A percentile compares a stretch with the other conserved stretches of the same genome.
Evolutionary conservation across 2,888 invertebrate genomes (phyloP).

Genomic region (Griposia aprilina): DNA sequence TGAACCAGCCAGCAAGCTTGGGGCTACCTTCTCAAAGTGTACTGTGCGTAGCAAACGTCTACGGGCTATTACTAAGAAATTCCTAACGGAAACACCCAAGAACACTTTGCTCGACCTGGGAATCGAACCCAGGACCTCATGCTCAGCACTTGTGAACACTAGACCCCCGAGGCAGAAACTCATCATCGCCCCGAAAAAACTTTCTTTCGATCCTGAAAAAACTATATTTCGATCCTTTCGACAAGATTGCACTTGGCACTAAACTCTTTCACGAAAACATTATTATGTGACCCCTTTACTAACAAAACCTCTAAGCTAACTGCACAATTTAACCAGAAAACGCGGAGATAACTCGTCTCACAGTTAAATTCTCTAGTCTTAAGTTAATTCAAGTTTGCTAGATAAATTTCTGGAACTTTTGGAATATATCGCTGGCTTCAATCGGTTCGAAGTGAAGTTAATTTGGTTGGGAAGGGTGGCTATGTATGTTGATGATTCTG

Average conservation of each 20-base stretch:
- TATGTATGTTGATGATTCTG: not conserved
- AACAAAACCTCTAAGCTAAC: constrained; percentile 41
- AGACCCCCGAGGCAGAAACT: not conserved
- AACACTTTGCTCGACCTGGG: not conserved
- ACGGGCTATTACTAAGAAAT: not conserved
- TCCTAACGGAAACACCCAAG: not conserved
- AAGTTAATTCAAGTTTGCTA: constrained; percentile 69
- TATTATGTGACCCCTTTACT: not conserved
- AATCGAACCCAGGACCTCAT: not conserved
- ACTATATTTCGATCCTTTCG: not conserved
- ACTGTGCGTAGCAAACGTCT: not conserved
- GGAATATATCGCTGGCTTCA: constrained; percentile 70
- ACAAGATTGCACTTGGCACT: not conserved
- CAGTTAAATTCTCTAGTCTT: constrained; percentile 65
- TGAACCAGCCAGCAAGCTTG: not conserved
- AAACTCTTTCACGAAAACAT: not conserved
- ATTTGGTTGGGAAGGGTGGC: constrained; percentile 60
- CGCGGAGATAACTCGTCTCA: constrained; percentile 57
- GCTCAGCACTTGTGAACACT: not conserved
- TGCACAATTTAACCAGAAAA: constrained; percentile 53
- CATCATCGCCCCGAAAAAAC: not conserved
- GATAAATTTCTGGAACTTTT: constrained; percentile 70
- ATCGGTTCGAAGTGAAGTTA: constrained; percentile 68
- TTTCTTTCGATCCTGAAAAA: not conserved
- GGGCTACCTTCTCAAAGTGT: not conserved